Evolutionary conservation across 2,888 invertebrate genomes (phyloP), one percentile per base, ranked within the genome.

Genomic region (Melanostoma mellinum): DNA sequence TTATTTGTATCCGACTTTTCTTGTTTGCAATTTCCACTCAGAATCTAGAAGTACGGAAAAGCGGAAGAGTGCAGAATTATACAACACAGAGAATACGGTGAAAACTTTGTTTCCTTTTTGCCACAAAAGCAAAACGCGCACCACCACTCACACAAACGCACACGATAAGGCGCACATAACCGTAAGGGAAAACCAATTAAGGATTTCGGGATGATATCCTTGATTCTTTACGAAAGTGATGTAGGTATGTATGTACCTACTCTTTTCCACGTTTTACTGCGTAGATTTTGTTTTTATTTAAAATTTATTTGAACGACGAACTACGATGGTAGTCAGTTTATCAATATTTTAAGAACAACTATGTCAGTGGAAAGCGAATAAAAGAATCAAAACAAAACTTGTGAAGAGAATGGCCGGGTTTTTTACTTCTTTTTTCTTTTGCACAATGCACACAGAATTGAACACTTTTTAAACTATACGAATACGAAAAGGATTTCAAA

Each of bases 351-450:
- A 63, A 50, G 38, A 30, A 38, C 38, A 63, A 63, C 50, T 63
- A 63, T 63, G 63, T 50, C 63, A 63, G 63, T 63, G 50, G 63
- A 50, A 20, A 63, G 9, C 56, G 69, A 56, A 55, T 56, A 56
- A 44, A 36, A 35, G 77, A 69, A 77, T 38, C 63, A 82, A 82
- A 77, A 82, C 77, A 77, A 69, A 82, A 73, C 20, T 35, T 63
- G 33, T 50, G 20, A 63, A 56, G 50, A 67, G 33, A 60, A 53
- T 52, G 56, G 73, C 61, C 48, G 55, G 55, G 20, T 76, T 56
- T 56, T 68, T 42, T 69, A 50, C 35, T 46, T 9, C 8, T 55
- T 9, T 71, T 60, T 46, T 61, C 52, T 50, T 61, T n/a, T 36
- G 9, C 8, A 5, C 3, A 33, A 35, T 60, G 42, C 3, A 20